Conservation (phyloP, 2,888 invertebrate species). For the Nephrotoma guestfalica region DNA sequence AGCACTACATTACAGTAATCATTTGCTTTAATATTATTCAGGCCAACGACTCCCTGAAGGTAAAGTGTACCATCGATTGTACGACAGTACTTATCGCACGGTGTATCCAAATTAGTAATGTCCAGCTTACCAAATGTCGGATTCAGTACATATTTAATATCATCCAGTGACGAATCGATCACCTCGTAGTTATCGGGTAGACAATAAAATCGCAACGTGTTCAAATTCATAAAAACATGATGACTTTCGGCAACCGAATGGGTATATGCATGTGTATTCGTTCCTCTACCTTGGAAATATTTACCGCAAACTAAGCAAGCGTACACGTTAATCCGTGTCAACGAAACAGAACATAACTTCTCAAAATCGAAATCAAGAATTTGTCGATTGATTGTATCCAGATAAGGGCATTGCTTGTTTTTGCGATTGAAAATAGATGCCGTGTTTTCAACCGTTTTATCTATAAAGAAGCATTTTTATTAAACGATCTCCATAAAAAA, state of each 20-base stretch:
- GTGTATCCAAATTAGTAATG: constrained; percentile 62
- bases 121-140: constrained; percentile 82
- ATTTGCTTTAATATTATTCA: constrained; percentile 99
- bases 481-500: not conserved
- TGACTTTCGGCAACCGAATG: constrained; percentile 97
- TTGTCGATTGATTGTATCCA: constrained; percentile 95
- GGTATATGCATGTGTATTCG: constrained; percentile 96
- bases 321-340: constrained; percentile 97
- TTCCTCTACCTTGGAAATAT: constrained; percentile 94
- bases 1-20: constrained; percentile 99
- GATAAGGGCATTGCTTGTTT: constrained; percentile 74
- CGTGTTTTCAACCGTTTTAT: constrained; percentile 1
- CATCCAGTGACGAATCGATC: constrained; percentile 93
- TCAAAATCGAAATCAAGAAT: constrained; percentile 99
- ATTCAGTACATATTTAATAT: constrained; percentile 96
- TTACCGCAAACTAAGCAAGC: constrained; percentile 99
- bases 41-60: constrained; percentile 88
- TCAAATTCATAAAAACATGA: constrained; percentile 94
- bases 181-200: constrained; percentile 99
- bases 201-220: constrained; percentile 95
- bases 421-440: constrained; percentile 31
- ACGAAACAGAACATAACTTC: constrained; percentile 93
- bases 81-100: constrained; percentile 64
- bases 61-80: constrained; percentile 96
- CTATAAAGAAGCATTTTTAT: not conserved